Percentiles rank a stretch among this genome's conserved stretches.
Evolutionary conservation across 2,113 vertebrate genomes (phyloP).

Genomic region (Gallinago media): DNA sequence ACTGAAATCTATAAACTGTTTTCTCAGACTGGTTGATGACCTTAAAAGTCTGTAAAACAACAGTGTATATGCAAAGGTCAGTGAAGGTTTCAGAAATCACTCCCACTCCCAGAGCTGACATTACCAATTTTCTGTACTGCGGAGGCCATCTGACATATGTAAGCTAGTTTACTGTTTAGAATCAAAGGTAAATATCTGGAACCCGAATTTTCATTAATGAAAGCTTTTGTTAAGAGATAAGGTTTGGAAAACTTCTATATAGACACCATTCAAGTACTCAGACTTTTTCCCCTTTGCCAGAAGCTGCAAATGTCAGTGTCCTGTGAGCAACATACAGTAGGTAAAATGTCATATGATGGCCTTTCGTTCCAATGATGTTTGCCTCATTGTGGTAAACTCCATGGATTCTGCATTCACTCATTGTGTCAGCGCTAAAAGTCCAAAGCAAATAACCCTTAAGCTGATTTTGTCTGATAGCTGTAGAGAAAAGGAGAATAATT

Average conservation of each 20-base stretch:
- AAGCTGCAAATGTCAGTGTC: constrained; percentile 43
- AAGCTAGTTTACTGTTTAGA: neutral
- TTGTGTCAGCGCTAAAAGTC: neutral
- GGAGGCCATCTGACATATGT: neutral
- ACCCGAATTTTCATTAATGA: neutral
- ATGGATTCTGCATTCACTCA: neutral
- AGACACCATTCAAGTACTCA: neutral
- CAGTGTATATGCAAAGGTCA: constrained; percentile 61
- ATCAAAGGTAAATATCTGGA: neutral
- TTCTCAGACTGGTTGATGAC: constrained; percentile 48
- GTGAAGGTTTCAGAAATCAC: constrained; percentile 28
- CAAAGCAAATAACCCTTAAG: neutral
- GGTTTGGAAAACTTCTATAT: neutral
- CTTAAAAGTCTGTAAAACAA: constrained; percentile 63
- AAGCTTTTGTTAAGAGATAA: neutral
- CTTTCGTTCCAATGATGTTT: neutral
- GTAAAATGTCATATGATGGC: constrained; percentile 32
- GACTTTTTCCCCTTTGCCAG: neutral
- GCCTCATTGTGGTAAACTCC: neutral
- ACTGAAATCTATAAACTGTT: constrained; percentile 46
- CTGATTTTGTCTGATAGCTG: neutral
- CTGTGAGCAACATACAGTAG: neutral
- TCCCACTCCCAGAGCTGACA: constrained; percentile 36
- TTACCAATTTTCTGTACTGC: neutral
- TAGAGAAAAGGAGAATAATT: neutral